Base-by-base conservation (phyloP, 2,113 vertebrate genomes). In the Lagopus leucura region DNA sequence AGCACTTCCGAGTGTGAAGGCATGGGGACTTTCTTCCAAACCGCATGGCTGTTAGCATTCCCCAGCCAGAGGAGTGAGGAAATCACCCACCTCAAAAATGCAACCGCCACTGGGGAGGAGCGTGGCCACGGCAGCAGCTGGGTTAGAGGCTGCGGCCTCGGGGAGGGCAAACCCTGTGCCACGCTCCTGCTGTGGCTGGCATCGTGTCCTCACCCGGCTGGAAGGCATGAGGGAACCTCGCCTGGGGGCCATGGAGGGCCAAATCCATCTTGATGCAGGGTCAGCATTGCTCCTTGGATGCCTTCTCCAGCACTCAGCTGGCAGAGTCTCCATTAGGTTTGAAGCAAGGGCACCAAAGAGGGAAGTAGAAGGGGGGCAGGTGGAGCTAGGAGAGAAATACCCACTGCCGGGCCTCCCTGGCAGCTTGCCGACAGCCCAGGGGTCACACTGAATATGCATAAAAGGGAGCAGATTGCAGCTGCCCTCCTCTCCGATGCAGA, bases 81-180 rank as follows among this genome's bases (percentile, higher is more conserved):
- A 97, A 96, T 95, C 58, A 25, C 85, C 91, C 90, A 92, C 93
- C 93, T 91, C 94, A 95, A 96, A 95, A 95, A 96, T 94, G 94
- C 92, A 86, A 85, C 82, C 2, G 5, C 91, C 92, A 66, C 85
- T 94, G 65, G 76, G 91, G 89, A 88, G 88, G 91, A 91, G 73
- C 12, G 13, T 10, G 36, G 61, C 28, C 13, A 4, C n/a, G 16
- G 66, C 66, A 18, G 45, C 32, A 48, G 45, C 79, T 3, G 55
- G 42, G 54, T 70, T 48, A 32, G 79, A 9, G 0, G 79, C 71
- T 0, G 28, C 71, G 91, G 94, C 92, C 85, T 82, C 8, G 18
- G 94, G 81, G 81, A 91, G 87, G 91, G 91, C 55, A 89, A 96
- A 78, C 71, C 84, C 65, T 0, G 16, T 22, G 4, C n/a, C 1